Evolutionary conservation across 2,113 vertebrate genomes (phyloP).

Genomic region (Stigmatopora argus): DNA sequence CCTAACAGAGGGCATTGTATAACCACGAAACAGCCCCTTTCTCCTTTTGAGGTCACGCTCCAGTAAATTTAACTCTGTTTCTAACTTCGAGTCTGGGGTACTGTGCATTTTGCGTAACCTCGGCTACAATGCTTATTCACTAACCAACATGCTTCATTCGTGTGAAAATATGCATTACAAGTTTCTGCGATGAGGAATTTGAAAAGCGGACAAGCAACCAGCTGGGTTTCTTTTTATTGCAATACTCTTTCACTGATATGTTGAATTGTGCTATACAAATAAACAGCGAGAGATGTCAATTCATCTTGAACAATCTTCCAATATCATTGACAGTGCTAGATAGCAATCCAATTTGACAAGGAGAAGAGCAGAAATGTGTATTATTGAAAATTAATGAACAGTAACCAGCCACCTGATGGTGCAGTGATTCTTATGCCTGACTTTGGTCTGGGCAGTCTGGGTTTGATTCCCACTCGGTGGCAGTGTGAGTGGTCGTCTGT

Average conservation of each 20-base stretch:
- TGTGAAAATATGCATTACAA: background rate
- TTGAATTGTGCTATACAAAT: too few relatives aligned
- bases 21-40: background rate
- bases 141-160: background rate
- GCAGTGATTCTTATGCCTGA: too few relatives aligned
- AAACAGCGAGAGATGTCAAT: too few relatives aligned
- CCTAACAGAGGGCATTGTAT: constrained; percentile 35
- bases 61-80: constrained; percentile 3
- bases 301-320: too few relatives aligned
- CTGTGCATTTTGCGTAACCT: background rate
- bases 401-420: too few relatives aligned
- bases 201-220: background rate
- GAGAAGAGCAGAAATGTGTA: too few relatives aligned
- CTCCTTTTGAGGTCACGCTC: constrained; percentile 24
- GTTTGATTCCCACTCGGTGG: too few relatives aligned
- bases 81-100: background rate
- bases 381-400: too few relatives aligned
- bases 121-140: background rate
- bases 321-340: too few relatives aligned
- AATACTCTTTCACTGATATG: background rate
- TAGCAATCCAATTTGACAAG: too few relatives aligned
- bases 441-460: too few relatives aligned
- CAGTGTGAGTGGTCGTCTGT: too few relatives aligned
- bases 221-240: background rate
- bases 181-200: background rate